Percentiles rank a stretch among this genome's conserved stretches.
phyloP scores from a whole-genome alignment of 2,113 vertebrate species.

The Litocranius walleri region DNA sequence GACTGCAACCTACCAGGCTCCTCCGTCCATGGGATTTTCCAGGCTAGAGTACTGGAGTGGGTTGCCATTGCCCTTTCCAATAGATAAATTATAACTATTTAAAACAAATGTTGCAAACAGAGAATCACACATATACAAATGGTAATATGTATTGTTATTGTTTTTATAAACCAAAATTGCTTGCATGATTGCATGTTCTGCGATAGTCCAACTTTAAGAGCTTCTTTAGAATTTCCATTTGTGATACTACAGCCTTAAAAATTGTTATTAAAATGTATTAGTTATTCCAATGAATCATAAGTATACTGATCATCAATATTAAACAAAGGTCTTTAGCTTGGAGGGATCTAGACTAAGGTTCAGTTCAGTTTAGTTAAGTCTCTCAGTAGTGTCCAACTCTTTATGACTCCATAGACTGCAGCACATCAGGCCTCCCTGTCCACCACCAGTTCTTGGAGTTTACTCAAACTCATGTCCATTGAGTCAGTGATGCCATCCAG shows the following conservation, averaged over 20 bases:
- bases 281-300: neutral
- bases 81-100: neutral
- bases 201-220: neutral
- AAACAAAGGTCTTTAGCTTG: neutral
- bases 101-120: neutral
- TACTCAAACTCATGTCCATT: neutral
- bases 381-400: neutral
- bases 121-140: neutral
- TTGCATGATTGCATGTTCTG: neutral
- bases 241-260: neutral
- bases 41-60: no score
- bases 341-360: neutral
- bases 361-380: accelerated
- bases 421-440: accelerated
- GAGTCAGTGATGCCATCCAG: neutral
- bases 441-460: accelerated
- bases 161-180: neutral
- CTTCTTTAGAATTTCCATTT: neutral
- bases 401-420: accelerated
- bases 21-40: no score
- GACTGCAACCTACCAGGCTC: no score
- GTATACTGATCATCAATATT: neutral
- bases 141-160: neutral
- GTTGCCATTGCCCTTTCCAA: accelerated
- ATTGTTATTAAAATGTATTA: neutral